Evolutionary conservation across 2,113 vertebrate genomes (phyloP), one percentile per base, ranked within the genome.

Genomic region (Pagrus major): DNA sequence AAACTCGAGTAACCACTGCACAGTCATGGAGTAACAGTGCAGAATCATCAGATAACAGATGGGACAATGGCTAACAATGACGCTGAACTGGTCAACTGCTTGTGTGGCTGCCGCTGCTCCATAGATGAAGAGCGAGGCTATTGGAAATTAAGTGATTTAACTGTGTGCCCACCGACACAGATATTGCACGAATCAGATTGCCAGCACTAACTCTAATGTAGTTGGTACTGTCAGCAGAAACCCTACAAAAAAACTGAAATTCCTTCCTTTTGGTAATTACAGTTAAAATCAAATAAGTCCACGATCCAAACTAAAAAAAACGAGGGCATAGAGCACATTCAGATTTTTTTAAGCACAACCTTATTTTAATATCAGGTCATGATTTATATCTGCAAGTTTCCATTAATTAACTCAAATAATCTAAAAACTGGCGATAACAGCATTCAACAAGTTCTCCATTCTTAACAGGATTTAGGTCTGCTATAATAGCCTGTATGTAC

Each of bases 361-460:
- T 10, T 3, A 9, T 52, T 27, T 41, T 35, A 23, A 72, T 59
- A 20, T 44, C 21, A 70, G 14, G 41, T 47, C 1, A 12, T 33
- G 33, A 20, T 29, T 27, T 39, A 35, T 9, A 8, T 15, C 9
- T 67, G 44, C 1, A 3, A 83, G 83, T 78, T 41, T 39, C n/a
- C 46, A 33, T 80, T 76, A 71, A 79, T 84, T 74, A 73, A 44
- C 47, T 85, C 59, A 3, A 49, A 68, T 86, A 76, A 84, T 83
- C 33, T 46, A 70, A 8, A 58, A 81, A 49, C 9, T 21, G 33
- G 21, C 29, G 55, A 58, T 33, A 56, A 56, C 21, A 46, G 21
- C 15, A 21, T 27, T 56, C 47, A 80, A 84, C 81, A 81, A 82
- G 59, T 79, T 73, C 80, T 80, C 64, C 21, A 65, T 72, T 88